Base-by-base conservation (phyloP, 2,888 invertebrate genomes). In the Abrostola triplasia region DNA sequence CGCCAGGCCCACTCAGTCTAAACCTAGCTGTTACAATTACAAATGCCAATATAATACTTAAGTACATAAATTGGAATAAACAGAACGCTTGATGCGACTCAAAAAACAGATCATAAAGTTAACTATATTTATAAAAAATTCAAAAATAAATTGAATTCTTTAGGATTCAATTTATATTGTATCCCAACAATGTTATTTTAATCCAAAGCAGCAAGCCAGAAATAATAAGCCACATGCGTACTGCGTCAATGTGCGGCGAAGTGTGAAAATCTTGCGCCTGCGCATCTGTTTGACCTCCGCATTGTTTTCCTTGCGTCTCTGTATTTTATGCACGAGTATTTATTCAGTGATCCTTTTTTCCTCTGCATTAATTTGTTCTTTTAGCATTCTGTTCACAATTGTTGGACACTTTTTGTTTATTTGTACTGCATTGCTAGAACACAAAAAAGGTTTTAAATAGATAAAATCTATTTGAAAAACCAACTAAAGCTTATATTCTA, bases 221-320 rank as follows among this genome's bases (percentile, higher is more conserved):
- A 57, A 60, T 59, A 53, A 35, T 41, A 49, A 58, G 59, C 48
- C 44, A 35, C 54, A 72, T 59, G 52, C 50, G 64, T 61, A 64
- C 54, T 60, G 47, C 63, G 58, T 12, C 55, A 37, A 47, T 62
- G 74, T 58, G 64, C 77, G 62, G 54, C 77, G 53, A 72, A 64
- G 74, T 78, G 79, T 76, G 66, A 71, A 70, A 67, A 64, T 69
- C 73, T 76, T 76, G 55, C 59, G 47, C 50, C 49, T 64, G 64
- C 76, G 76, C 67, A 78, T 78, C 71, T 76, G 60, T 64, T 67
- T 69, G 77, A 78, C 78, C 77, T 78, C 71, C 66, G 52, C 63
- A 69, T 78, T 76, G 74, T 76, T 64, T 50, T 51, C 44, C 51
- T 56, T 60, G 47, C 52, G 48, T 62, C 51, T 53, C 38, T 60